Evolutionary conservation across 2,797 vertebrate genomes (phyloP).

Genomic region (Ataeniobius toweri): DNA sequence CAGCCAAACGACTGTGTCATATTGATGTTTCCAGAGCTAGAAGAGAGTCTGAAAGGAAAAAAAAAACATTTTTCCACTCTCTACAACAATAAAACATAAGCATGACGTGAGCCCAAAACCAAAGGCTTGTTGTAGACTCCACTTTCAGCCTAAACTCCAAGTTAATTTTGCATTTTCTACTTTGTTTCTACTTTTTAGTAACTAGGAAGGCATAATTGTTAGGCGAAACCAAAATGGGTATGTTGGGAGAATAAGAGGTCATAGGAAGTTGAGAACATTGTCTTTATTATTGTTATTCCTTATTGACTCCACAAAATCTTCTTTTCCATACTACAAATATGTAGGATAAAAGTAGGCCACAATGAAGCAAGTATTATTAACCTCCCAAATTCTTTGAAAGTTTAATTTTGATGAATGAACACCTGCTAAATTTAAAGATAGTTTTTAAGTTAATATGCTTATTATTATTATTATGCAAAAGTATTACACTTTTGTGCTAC

Average conservation of each 20-base stretch:
- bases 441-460: not conserved
- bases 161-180: not conserved
- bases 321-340: not conserved
- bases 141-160: slow-evolving; percentile 9
- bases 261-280: not conserved
- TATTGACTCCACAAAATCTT: not conserved
- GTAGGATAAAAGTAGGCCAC: not conserved
- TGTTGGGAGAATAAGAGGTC: no score
- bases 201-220: not conserved
- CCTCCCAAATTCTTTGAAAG: not conserved
- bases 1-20: slow-evolving; percentile 54
- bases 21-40: slow-evolving; percentile 69
- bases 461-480: not conserved
- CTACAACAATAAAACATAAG: slow-evolving; percentile 60
- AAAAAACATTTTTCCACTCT: slow-evolving; percentile 59
- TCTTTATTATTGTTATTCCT: not conserved
- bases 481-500: not conserved
- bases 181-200: not conserved
- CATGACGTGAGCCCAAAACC: slow-evolving; percentile 40
- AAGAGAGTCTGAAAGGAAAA: slow-evolving; percentile 53
- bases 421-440: not conserved
- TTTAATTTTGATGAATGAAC: not conserved
- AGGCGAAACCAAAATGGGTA: not conserved
- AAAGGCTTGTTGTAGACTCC: slow-evolving; percentile 34
- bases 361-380: not conserved